phyloP scores from a whole-genome alignment of 2,797 vertebrate genomes.

The Enteromius afrohamiltoni region DNA sequence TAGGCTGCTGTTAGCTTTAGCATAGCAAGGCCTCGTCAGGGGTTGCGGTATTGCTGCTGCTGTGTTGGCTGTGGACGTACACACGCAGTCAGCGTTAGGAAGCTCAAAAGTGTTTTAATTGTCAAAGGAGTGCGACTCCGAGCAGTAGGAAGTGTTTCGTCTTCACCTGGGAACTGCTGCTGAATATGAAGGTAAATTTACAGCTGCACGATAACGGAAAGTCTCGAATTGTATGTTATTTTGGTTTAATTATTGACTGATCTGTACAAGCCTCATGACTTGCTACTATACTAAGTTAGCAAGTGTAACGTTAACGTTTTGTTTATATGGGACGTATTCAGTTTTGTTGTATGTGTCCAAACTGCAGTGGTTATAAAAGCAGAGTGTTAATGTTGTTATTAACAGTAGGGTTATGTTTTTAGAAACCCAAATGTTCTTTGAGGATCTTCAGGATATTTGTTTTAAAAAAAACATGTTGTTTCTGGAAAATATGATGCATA shows the following conservation, averaged over 20 bases:
- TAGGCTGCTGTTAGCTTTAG: conserved; percentile 42
- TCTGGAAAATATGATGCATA: conserved; percentile 3
- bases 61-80: conserved; percentile 28
- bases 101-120: conserved; percentile 17
- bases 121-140: neutral
- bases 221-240: neutral
- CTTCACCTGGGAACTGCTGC: neutral
- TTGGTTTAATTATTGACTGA: neutral
- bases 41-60: conserved; percentile 11
- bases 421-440: conserved; percentile 6
- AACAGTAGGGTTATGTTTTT: neutral
- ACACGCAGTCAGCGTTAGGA: neutral
- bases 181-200: conserved; percentile 15
- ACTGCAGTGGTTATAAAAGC: neutral
- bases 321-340: neutral
- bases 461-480: neutral
- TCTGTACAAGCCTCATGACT: neutral
- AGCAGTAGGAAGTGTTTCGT: neutral
- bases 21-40: conserved; percentile 45
- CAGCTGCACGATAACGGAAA: neutral
- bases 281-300: no score
- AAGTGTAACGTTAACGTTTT: neutral
- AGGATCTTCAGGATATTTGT: neutral
- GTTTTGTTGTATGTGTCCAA: neutral
- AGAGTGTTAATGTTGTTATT: neutral